Evolutionary conservation across 2,113 vertebrate genomes (phyloP).

Genomic region (Ailuropoda melanoleuca): DNA sequence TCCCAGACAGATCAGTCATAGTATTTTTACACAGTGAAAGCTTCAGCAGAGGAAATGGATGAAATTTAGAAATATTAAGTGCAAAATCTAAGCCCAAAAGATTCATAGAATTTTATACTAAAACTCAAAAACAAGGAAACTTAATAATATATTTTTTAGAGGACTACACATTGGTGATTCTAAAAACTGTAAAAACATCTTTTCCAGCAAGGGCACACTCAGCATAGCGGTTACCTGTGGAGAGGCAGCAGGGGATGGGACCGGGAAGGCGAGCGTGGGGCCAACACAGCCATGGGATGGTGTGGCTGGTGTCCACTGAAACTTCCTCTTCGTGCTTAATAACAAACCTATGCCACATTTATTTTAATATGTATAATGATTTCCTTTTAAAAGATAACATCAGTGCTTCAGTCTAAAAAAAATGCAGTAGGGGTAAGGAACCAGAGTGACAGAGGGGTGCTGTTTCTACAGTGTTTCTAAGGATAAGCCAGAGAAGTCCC

Average conservation of each 20-base stretch:
- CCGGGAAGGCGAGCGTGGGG: not conserved
- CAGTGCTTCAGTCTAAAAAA: not conserved
- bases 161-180: not conserved
- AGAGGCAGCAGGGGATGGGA: not conserved
- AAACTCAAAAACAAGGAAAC: not conserved
- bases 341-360: not conserved
- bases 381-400: not conserved
- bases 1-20: not conserved
- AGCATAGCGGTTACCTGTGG: not conserved
- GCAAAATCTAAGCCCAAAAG: not conserved
- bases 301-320: too few species aligned
- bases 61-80: not conserved
- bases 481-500: not conserved
- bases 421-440: not conserved
- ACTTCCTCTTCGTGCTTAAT: not conserved
- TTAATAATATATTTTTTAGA: not conserved
- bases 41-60: not conserved
- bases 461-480: not conserved
- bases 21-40: too few species aligned
- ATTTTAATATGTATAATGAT: not conserved
- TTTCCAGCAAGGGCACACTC: not conserved
- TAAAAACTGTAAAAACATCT: not conserved
- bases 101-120: not conserved
- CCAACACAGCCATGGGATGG: rapidly evolving
- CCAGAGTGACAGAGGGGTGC: not conserved